A percentile compares a stretch with the other conserved stretches of the same genome.
Evolutionary conservation across 2,113 vertebrate genomes (phyloP).

Genomic region (Platichthys flesus): DNA sequence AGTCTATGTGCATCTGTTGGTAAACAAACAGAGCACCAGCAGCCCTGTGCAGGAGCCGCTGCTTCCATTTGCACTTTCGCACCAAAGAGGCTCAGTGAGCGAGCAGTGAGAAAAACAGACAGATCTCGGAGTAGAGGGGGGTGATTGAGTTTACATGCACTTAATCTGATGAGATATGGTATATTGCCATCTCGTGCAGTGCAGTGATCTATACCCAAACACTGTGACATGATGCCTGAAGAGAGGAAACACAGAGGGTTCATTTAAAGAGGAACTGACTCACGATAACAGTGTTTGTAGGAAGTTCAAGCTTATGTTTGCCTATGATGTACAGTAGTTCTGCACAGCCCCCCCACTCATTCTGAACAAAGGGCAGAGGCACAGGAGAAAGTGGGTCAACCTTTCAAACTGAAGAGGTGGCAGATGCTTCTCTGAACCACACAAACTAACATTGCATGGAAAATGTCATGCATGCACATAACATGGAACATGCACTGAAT

Average conservation of each 20-base stretch:
- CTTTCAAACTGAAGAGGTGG: constrained; percentile 51
- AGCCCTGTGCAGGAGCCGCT: background rate
- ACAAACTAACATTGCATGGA: constrained; percentile 23
- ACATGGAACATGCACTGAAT: background rate
- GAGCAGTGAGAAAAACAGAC: background rate
- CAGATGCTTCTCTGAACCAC: constrained; percentile 50
- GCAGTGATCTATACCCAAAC: background rate
- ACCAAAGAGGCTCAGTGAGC: constrained; percentile 3
- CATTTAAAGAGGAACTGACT: background rate
- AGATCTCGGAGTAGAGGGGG: background rate
- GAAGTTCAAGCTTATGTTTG: constrained; percentile 11
- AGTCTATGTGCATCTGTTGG: background rate
- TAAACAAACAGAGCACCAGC: constrained; percentile 6
- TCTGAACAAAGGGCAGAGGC: constrained; percentile 61
- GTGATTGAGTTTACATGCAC: constrained; percentile 13
- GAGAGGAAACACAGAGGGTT: constrained; percentile 9
- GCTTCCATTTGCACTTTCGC: background rate
- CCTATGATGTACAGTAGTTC: constrained; percentile 7
- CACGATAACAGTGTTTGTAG: constrained; percentile 2
- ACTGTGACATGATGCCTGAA: background rate
- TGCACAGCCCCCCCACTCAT: constrained; percentile 31
- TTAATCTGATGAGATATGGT: background rate
- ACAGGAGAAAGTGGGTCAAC: constrained; percentile 72
- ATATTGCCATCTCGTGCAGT: constrained; percentile 3
- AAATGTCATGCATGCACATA: background rate